These are phyloP conservation scores for Caenorhabditis briggsae DNA, from an alignment of 1,140 invertebrate genomes.

Conservation along the genomic window DNA sequence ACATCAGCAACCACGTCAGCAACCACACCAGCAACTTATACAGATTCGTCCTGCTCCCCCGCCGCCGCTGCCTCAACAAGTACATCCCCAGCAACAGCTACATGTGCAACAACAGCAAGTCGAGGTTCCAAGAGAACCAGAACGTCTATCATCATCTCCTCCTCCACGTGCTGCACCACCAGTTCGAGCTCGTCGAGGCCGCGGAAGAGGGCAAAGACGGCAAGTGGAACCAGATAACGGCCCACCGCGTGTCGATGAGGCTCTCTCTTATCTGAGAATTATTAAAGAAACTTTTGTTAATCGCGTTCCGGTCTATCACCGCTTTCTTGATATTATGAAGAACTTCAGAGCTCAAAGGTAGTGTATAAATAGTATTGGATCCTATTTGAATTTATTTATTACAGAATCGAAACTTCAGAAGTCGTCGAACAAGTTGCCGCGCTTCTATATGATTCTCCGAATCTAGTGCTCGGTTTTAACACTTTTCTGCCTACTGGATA, in stretches of 20 bases:
- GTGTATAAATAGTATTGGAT: background rate
- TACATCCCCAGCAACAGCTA: too few relatives aligned
- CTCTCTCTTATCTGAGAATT: slow-evolving; percentile 7
- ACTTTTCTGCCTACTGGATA: slow-evolving; percentile 21
- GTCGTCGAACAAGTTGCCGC: slow-evolving; percentile 31
- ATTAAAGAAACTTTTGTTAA: background rate
- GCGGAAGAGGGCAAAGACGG: background rate
- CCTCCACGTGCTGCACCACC: background rate
- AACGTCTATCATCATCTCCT: background rate
- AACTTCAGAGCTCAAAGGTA: slow-evolving; percentile 43
- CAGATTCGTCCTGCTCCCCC: too few relatives aligned
- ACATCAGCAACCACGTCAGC: too few relatives aligned
- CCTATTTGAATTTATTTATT: background rate
- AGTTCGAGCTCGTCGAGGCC: background rate
- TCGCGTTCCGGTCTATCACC: slow-evolving; percentile 22
- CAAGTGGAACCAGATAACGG: background rate
- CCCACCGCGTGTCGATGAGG: slow-evolving; percentile 34
- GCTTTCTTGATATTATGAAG: slow-evolving; percentile 45
- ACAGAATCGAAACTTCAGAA: slow-evolving; percentile 28
- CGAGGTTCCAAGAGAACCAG: background rate
- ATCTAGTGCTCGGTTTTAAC: slow-evolving; percentile 40
- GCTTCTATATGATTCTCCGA: slow-evolving; percentile 7
- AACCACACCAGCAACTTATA: too few relatives aligned
- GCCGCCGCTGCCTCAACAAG: too few relatives aligned
- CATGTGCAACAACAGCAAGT: background rate